Percentiles rank a stretch among this genome's conserved stretches.
phyloP scores from a whole-genome alignment of 2,113 vertebrate genomes.

The Rhynchomys soricoides region DNA sequence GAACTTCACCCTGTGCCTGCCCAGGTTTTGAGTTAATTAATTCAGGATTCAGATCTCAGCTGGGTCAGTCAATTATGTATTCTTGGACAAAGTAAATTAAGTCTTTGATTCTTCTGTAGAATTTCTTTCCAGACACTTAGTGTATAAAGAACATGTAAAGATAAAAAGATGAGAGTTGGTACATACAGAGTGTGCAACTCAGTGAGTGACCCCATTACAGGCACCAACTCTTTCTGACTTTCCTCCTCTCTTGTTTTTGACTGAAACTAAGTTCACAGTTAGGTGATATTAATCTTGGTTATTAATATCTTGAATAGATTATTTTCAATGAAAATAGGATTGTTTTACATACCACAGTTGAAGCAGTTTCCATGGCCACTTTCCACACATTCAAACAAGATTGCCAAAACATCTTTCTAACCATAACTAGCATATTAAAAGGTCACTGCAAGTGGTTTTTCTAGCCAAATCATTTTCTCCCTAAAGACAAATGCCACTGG shows the following conservation, averaged over 20 bases:
- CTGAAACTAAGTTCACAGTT: slow-evolving; percentile 3
- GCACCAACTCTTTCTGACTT: not conserved
- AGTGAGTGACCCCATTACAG: not conserved
- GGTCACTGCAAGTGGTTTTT: not conserved
- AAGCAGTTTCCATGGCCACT: not conserved
- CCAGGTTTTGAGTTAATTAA: slow-evolving; percentile 28
- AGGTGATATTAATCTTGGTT: not conserved
- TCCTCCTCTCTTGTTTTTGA: not conserved
- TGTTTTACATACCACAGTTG: slow-evolving; percentile 12
- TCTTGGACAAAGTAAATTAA: slow-evolving; percentile 27
- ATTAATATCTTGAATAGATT: not conserved
- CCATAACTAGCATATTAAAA: not conserved
- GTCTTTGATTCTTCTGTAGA: not conserved
- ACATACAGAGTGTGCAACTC: not conserved
- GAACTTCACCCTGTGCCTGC: not conserved
- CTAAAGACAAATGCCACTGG: not conserved
- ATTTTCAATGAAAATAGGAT: not conserved
- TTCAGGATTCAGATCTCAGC: not conserved
- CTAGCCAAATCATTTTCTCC: not conserved
- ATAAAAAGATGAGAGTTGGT: slow-evolving; percentile 7
- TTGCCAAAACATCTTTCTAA: not conserved
- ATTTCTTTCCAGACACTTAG: not conserved
- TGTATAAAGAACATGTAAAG: not conserved
- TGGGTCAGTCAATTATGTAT: not conserved
- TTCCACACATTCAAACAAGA: not conserved